phyloP scores from a whole-genome alignment of 2,888 invertebrate genomes.

The Willowsia nigromaculata region DNA sequence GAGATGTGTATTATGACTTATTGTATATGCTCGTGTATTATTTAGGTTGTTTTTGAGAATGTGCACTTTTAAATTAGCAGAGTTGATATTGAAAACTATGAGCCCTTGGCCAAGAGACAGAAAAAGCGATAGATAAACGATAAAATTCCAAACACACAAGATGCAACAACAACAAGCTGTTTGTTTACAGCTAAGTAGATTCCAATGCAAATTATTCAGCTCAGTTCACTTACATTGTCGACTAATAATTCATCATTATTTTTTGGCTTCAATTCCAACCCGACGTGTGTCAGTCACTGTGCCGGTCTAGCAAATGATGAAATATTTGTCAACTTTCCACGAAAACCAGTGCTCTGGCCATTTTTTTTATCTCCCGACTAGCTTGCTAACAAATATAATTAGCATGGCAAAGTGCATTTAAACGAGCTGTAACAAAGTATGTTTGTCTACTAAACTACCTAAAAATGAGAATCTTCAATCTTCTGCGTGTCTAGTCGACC shows the following conservation, averaged over 20 bases:
- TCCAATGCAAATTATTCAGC: background rate
- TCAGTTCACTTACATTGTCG: background rate
- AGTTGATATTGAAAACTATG: background rate
- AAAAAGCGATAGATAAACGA: background rate
- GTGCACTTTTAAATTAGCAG: background rate
- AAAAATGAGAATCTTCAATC: background rate
- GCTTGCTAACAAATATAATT: background rate
- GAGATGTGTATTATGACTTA: too few relatives aligned
- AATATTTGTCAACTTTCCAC: conserved; percentile 22
- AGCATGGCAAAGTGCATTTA: background rate
- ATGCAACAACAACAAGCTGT: too few relatives aligned
- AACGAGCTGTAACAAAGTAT: background rate
- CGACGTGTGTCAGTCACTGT: background rate
- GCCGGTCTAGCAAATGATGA: background rate
- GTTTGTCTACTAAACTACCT: background rate
- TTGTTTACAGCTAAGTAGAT: too few relatives aligned
- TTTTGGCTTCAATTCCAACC: conserved; percentile 7
- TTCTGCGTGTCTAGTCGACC: too few relatives aligned
- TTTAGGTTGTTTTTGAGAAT: too few relatives aligned
- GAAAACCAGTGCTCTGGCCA: background rate
- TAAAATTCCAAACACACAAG: background rate
- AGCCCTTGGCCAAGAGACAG: background rate
- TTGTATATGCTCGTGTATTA: too few relatives aligned
- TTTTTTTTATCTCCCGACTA: too few relatives aligned
- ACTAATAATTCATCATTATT: background rate